phyloP scores from a whole-genome alignment of 2,113 vertebrate species.

The cattle (Bos taurus) region DNA sequence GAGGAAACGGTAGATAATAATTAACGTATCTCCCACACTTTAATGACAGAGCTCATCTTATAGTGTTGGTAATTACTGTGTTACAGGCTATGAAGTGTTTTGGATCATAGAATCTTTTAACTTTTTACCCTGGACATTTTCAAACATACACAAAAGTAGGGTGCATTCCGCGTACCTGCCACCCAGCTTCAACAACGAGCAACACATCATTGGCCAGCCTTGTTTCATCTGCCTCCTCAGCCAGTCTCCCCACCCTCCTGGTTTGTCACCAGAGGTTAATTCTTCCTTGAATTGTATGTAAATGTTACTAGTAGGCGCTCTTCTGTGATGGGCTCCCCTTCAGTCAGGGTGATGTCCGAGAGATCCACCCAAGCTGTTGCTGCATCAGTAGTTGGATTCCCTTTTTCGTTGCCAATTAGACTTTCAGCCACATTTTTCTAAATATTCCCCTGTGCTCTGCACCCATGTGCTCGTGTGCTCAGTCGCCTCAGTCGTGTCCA shows the following conservation, averaged over 20 bases:
- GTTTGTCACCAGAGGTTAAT: neutral
- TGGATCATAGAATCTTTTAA: neutral
- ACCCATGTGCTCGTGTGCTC: neutral
- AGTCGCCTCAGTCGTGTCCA: neutral
- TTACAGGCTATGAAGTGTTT: neutral
- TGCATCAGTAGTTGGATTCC: neutral
- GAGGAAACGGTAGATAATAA: conserved; percentile 29
- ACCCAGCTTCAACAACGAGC: neutral
- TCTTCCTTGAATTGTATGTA: neutral
- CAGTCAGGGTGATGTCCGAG: neutral
- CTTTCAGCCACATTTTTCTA: neutral
- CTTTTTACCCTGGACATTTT: neutral
- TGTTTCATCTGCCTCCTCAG: neutral
- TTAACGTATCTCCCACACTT: neutral
- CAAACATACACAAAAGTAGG: neutral
- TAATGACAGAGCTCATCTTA: neutral
- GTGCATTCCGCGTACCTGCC: neutral
- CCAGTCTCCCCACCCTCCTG: neutral
- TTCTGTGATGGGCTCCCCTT: neutral
- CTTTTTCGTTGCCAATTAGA: neutral
- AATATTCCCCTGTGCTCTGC: neutral
- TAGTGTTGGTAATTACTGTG: neutral
- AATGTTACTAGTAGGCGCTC: neutral
- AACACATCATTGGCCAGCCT: neutral
- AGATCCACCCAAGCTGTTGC: accelerated